Evolutionary conservation across 1,140 invertebrate genomes (phyloP), one percentile per base, ranked within the genome.

Genomic region (Lucilia sericata): DNA sequence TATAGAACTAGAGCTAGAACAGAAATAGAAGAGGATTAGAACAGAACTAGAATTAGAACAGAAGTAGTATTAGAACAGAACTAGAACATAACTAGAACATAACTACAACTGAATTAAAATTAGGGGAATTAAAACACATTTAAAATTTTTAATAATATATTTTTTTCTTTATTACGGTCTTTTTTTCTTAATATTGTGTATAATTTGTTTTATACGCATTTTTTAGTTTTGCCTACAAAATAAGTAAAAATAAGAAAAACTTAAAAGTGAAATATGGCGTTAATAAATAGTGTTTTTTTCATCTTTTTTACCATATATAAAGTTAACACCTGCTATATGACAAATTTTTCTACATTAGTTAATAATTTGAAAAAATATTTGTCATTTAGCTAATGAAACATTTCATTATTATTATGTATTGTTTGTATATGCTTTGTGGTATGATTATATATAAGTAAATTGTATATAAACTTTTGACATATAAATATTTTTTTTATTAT

Each of bases 371-470:
- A 30, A 30, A 30, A 30, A 30, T 30, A 30, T 30, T 30, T 30
- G 25, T 30, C 25, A 30, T 30, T 30, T 30, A 30, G 25, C 25
- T 30, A 30, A 30, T 30, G 25, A 30, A 30, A 30, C 3, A 3
- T 30, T 30, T 30, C 25, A 30, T 30, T 30, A 30, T 30, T 30
- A 30, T 30, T 34, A 75, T 75, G 74, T 76, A n/a, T 42, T 34
- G 49, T 49, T 49, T 70, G n/a, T 70, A 21, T 70, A 70, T 70
- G 10, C 14, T 7, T 60, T 60, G 13, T 60, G 14, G 55, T 19
- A 80, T 80, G 47, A 80, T n/a, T 80, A 80, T 30, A 30, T 51
- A 80, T 80, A 80, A 80, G 76, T 80, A 80, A 80, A 80, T 80
- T 80, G 76, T 80, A 80, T 80, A 80, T 80, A 80, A 80, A 80